Evolutionary conservation across 2,888 invertebrate genomes (phyloP), one percentile per base, ranked within the genome.

Genomic region (Hypsopygia costalis): DNA sequence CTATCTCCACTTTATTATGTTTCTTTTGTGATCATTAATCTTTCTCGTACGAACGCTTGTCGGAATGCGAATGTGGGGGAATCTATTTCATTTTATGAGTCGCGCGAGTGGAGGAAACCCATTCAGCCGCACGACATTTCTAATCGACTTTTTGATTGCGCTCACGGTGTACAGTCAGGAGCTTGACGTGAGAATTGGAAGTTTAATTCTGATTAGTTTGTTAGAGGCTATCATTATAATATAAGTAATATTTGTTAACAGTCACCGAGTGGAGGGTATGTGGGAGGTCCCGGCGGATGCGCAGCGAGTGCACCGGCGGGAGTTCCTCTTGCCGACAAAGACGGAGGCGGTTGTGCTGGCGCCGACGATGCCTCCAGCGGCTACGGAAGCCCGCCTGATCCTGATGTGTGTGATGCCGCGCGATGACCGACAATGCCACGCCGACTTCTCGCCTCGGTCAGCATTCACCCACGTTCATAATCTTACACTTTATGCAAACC

Each of bases 361-460:
- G 89, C 86, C 0, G 94, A 94, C 61, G 94, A 94, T 73, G 93
- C 93, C 12, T 94, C 94, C 63, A 94, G 94, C 72, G 94, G 94
- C 1, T 94, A 94, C 82, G 94, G 94, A 59, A 94, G 94, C 78
- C 94, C 88, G 52, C 88, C 94, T 20, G 93, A 93, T 74, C 92
- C 93, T 8, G 92, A 92, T 56, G 92, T 92, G 56, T 90, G 80
- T 62, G 89, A 89, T 46, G 85, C 85, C 49, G 86, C 82, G 49
- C 86, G 89, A 87, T 87, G 87, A 88, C 88, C 86, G 76, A 67
- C 68, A 61, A 63, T 81, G 58, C 71, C 75, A 40, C 87, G 87
- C 81, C 86, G 87, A 78, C 79, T 81, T 57, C 75, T 80, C 65
- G 81, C 87, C 73, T 80, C 87, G 77, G 87, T 88, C 44, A 58